phyloP scores from a whole-genome alignment of 2,797 vertebrate species.

The Falco peregrinus region DNA sequence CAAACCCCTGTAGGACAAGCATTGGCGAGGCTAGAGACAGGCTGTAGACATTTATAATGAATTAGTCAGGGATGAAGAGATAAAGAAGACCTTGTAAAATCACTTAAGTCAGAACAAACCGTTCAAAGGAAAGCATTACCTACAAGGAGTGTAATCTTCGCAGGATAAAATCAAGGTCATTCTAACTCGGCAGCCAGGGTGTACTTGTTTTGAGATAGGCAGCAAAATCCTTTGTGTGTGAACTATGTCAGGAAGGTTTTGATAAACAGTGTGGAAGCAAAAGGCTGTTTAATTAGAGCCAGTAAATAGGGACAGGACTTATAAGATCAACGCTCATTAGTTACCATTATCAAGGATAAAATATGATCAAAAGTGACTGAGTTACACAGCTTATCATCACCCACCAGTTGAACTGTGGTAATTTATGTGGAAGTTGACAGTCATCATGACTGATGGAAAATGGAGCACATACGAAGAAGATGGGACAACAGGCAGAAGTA shows the following conservation, averaged over 20 bases:
- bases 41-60: background rate
- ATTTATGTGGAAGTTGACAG: background rate
- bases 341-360: background rate
- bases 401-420: background rate
- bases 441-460: background rate
- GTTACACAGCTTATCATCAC: background rate
- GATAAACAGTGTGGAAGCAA: background rate
- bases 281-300: background rate
- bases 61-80: background rate
- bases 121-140: background rate
- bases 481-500: background rate
- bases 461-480: background rate
- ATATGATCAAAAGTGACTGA: background rate
- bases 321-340: background rate
- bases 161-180: background rate
- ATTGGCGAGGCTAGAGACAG: background rate
- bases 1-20: background rate
- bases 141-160: background rate
- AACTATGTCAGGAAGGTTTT: background rate
- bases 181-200: background rate
- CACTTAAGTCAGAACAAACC: background rate
- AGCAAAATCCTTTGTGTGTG: background rate
- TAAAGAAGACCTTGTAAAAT: slow-evolving; percentile 8
- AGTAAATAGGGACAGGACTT: background rate
- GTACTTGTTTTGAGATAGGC: background rate